Base-by-base conservation (phyloP, 2,888 invertebrate species). In the Scaptomyza parva region DNA sequence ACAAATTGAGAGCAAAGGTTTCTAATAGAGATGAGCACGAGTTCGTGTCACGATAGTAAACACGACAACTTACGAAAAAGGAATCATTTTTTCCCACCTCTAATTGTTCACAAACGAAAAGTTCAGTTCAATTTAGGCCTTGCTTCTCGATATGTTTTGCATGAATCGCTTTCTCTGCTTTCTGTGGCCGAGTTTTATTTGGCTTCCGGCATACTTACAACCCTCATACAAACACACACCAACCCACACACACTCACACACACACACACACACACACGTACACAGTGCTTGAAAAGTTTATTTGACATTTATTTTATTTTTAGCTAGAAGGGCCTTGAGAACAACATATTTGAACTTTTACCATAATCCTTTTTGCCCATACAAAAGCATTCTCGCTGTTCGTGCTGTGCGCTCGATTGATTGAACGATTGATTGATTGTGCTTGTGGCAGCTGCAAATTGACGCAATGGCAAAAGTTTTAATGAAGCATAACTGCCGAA, bases 231-330 rank as follows among this genome's bases (percentile, higher is more conserved):
- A 1, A 0, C 11, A 7, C 40, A 45, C 14, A 40, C 24, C 51
- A 26, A 11, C 28, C 17, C n/a, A 18, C 12, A 18, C 52, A 12
- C 12, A 8, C 14, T 1, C 40, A 52, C 24, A 58, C 33, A 39
- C 22, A 33, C 41, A 39, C 22, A 30, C 12, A 37, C 37, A 53
- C 17, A 28, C 17, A 8, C 12, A 17, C 1, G 12, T 9, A 40
- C n/a, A 18, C 35, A 35, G 22, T 41, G 44, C 50, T 63, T 53
- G 57, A 41, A 61, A 69, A 65, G 66, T 84, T 73, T 70, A 81
- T 81, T 76, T 76, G 66, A 78, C 79, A 70, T 82, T 78, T 79
- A 75, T 77, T 77, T 82, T 75, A 71, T 70, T 73, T 76, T 66
- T 68, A 63, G 66, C 68, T 47, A 41, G 58, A 68, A 51, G 47